Evolutionary conservation across 2,888 invertebrate species (phyloP).

Genomic region (Cheilosia urbana): DNA sequence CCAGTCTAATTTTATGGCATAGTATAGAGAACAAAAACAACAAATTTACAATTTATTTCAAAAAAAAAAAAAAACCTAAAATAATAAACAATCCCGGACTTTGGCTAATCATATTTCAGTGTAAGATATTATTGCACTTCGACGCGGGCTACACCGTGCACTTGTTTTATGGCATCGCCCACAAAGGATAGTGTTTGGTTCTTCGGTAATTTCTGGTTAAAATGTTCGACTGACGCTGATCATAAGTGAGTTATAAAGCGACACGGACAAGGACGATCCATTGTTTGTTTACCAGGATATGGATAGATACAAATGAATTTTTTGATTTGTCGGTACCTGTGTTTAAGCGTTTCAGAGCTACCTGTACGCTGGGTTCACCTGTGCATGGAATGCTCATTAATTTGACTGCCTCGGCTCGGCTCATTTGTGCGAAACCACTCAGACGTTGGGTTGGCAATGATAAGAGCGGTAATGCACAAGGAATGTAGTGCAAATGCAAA

Average conservation of each 20-base stretch:
- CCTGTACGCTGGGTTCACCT: conserved; percentile 63
- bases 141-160: conserved; percentile 43
- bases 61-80: conserved; percentile 37
- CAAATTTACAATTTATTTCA: conserved; percentile 30
- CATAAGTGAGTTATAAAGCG: conserved; percentile 44
- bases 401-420: conserved; percentile 30
- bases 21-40: conserved; percentile 28
- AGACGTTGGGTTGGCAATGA: conserved; percentile 42
- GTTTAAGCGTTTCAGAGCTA: conserved; percentile 23
- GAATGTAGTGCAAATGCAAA: conserved; percentile 10
- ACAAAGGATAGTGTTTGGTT: conserved; percentile 42
- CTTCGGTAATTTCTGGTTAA: conserved; percentile 37
- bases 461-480: conserved; percentile 28
- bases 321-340: conserved; percentile 61
- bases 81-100: conserved; percentile 37
- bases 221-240: conserved; percentile 32
- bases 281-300: conserved; percentile 31
- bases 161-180: conserved; percentile 64
- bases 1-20: conserved; percentile 24
- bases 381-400: conserved; percentile 35
- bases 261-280: conserved; percentile 35
- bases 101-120: conserved; percentile 7
- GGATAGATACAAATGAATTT: conserved; percentile 37
- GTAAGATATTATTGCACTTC: conserved; percentile 16
- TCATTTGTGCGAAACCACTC: conserved; percentile 55